Conservation (phyloP, 2,888 invertebrate species). For the Salticus scenicus region DNA sequence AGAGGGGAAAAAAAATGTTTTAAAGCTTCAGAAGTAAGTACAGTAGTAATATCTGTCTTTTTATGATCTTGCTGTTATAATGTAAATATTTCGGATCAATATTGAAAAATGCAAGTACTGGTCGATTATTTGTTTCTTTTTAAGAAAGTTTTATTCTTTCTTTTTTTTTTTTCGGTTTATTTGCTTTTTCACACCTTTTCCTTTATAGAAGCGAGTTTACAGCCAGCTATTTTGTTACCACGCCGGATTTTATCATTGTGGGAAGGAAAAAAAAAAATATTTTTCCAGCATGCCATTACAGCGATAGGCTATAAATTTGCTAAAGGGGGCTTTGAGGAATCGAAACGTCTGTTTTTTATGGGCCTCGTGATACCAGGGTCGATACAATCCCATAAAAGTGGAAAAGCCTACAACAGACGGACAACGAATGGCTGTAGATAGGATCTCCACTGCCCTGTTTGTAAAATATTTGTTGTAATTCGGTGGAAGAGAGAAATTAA, state of each 20-base stretch:
- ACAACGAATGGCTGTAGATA: neutral
- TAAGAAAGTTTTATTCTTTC: no score
- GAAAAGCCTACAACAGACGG: neutral
- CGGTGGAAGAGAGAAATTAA: neutral
- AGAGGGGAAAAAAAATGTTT: no score
- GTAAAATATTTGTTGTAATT: conserved; percentile 9
- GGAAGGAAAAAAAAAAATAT: no score
- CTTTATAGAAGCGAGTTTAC: neutral
- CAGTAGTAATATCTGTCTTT: no score
- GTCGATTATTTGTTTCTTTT: no score
- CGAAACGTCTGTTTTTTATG: conserved; percentile 1
- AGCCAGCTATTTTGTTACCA: neutral
- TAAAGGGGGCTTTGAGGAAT: conserved; percentile 6
- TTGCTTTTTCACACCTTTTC: no score
- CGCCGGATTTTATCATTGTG: neutral
- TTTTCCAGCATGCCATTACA: neutral
- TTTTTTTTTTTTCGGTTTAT: no score
- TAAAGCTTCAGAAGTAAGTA: no score
- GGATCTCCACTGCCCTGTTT: neutral
- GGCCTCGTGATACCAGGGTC: conserved; percentile 1
- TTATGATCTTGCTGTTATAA: no score
- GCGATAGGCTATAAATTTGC: neutral
- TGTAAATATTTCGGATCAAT: no score
- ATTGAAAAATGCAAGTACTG: no score
- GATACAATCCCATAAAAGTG: neutral